A percentile compares a stretch with the other conserved stretches of the same genome.
These are phyloP conservation scores for Stramonita haemastoma DNA, from an alignment of 2,888 invertebrate genomes.

Conservation along the genomic window DNA sequence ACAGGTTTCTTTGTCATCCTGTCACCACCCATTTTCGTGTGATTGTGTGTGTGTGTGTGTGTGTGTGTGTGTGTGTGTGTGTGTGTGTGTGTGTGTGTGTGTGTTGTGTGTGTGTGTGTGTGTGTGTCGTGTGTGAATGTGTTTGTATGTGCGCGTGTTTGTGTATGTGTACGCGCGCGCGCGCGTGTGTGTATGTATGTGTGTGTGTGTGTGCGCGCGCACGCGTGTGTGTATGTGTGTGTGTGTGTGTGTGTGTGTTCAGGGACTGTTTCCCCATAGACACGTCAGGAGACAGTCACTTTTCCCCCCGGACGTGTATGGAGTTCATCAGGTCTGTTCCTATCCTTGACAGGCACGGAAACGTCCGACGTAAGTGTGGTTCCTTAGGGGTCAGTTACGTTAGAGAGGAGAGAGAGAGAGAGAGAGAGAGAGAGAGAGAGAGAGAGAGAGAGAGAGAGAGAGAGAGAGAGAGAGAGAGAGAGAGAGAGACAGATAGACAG, in stretches of 20 bases:
- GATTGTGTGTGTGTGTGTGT: conserved; percentile 10
- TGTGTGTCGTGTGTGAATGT: no score
- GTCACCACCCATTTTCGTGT: neutral
- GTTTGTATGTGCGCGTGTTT: no score
- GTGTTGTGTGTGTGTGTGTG: conserved; percentile 14
- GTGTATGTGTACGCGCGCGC: conserved; percentile 14
- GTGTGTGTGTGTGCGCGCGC: conserved; percentile 31
- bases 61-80: conserved; percentile 4
- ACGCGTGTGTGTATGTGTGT: conserved; percentile 30
- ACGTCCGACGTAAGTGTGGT: neutral
- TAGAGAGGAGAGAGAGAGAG: neutral
- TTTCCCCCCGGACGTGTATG: conserved; percentile 14
- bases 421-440: neutral
- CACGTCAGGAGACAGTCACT: neutral
- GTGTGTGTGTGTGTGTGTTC: conserved; percentile 31
- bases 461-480: conserved; percentile 1
- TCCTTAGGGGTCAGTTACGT: no score
- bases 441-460: neutral
- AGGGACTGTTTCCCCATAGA: conserved; percentile 34
- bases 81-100: neutral
- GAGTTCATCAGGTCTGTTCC: conserved; percentile 35
- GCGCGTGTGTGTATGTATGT: conserved; percentile 18
- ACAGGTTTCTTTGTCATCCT: neutral
- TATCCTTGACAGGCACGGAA: neutral
- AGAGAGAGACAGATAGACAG: neutral